phyloP scores from a whole-genome alignment of 2,888 invertebrate genomes.

The Drosophila flavopinicola region DNA sequence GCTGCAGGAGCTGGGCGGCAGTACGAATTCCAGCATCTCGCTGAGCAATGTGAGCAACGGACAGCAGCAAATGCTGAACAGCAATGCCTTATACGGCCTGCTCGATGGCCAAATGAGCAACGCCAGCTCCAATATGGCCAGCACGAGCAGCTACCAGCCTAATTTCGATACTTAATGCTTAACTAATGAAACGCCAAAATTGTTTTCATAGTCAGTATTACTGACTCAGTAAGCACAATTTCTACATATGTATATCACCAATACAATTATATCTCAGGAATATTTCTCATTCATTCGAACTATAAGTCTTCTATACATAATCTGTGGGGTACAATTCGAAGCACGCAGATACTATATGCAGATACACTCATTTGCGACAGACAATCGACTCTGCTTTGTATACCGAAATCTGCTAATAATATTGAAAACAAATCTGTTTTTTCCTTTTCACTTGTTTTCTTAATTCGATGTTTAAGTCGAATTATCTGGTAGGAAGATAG shows the following conservation, averaged over 20 bases:
- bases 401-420: too few species aligned
- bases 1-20: constrained; percentile 66
- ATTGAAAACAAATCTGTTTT: too few species aligned
- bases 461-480: too few species aligned
- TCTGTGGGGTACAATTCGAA: too few species aligned
- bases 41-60: constrained; percentile 38
- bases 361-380: too few species aligned
- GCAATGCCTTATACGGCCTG: constrained; percentile 54
- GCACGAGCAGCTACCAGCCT: constrained; percentile 42
- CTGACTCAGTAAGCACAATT: too few species aligned
- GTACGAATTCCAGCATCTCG: constrained; percentile 52
- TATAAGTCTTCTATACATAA: not conserved
- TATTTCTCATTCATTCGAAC: not conserved
- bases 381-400: too few species aligned
- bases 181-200: not conserved
- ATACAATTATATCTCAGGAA: not conserved
- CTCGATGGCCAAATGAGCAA: constrained; percentile 55
- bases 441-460: too few species aligned
- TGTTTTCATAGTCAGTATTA: too few species aligned
- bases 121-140: constrained; percentile 38
- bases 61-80: constrained; percentile 42
- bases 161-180: constrained; percentile 27
- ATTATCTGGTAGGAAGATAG: too few species aligned
- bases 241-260: not conserved
- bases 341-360: too few species aligned